Conservation (phyloP, 1,140 invertebrate species). For the Pachyrhynchus sulphureomaculatus region DNA sequence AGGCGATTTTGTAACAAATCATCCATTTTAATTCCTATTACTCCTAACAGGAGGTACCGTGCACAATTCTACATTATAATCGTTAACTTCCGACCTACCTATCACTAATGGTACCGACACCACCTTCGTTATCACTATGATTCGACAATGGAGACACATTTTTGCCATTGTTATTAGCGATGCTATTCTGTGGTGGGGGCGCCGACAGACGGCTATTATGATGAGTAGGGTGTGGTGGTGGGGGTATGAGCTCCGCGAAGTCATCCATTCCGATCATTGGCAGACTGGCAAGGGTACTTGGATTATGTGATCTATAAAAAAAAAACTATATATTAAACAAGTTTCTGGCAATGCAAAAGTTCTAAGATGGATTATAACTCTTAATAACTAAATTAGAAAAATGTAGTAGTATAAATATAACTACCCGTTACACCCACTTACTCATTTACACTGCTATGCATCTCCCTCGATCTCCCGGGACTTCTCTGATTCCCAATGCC, state of each 20-base stretch:
- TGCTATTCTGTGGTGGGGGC: neutral
- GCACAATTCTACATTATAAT: too few relatives aligned
- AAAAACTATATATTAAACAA: constrained; percentile 20
- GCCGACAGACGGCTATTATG: constrained; percentile 18
- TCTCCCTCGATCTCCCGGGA: constrained; percentile 31
- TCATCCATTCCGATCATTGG: constrained; percentile 76
- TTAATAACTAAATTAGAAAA: too few relatives aligned
- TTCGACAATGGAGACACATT: constrained; percentile 23
- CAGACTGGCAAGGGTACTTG: constrained; percentile 68
- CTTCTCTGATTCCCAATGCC: constrained; percentile 38
- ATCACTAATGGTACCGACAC: constrained; percentile 47
- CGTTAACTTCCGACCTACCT: too few relatives aligned
- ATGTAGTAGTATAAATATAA: too few relatives aligned
- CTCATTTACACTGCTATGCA: constrained; percentile 39
- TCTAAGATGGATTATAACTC: too few relatives aligned
- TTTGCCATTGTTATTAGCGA: constrained; percentile 22
- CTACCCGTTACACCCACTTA: too few relatives aligned
- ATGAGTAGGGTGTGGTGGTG: constrained; percentile 21
- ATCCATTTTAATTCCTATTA: too few relatives aligned
- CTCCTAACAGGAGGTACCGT: too few relatives aligned
- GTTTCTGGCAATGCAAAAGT: neutral
- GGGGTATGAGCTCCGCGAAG: constrained; percentile 42
- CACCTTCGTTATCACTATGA: constrained; percentile 39
- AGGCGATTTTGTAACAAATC: neutral
- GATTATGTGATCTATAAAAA: constrained; percentile 49